Evolutionary conservation across 2,888 invertebrate species (phyloP).

Genomic region (Scaptomyza flava): DNA sequence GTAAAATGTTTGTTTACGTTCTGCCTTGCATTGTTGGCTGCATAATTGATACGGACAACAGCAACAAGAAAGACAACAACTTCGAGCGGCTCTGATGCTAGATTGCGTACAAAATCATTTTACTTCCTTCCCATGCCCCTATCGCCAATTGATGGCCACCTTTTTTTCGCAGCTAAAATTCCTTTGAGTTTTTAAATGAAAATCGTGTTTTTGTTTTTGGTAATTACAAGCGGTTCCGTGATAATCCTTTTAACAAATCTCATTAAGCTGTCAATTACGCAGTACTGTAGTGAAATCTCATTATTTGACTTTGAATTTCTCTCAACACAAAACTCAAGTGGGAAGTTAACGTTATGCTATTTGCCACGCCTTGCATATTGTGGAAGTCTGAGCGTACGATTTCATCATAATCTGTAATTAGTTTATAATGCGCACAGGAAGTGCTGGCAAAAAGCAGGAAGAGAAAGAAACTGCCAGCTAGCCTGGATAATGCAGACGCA

Average conservation of each 20-base stretch:
- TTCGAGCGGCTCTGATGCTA: constrained; percentile 39
- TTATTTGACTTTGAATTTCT: constrained; percentile 72
- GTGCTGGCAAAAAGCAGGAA: constrained; percentile 38
- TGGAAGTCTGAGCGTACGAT: constrained; percentile 53
- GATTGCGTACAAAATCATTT: constrained; percentile 49
- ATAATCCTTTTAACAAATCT: constrained; percentile 77
- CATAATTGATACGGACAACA: constrained; percentile 69
- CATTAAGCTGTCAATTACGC: constrained; percentile 76
- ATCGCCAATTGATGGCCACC: constrained; percentile 4
- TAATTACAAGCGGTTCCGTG: constrained; percentile 63
- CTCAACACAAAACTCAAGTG: constrained; percentile 58
- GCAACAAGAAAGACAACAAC: constrained; percentile 44
- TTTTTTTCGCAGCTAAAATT: constrained; percentile 16
- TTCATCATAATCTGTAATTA: constrained; percentile 76
- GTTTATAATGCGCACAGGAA: constrained; percentile 73
- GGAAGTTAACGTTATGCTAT: neutral
- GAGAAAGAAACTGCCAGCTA: constrained; percentile 33
- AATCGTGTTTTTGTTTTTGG: constrained; percentile 35
- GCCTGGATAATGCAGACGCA: constrained; percentile 30
- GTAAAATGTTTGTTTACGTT: constrained; percentile 72
- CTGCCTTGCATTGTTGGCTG: constrained; percentile 65
- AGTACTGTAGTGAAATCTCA: constrained; percentile 69
- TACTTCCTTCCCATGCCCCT: neutral
- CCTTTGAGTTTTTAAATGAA: constrained; percentile 2
- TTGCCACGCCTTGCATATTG: constrained; percentile 51